A percentile compares a stretch with the other conserved stretches of the same genome.
phyloP scores from a whole-genome alignment of 2,797 vertebrate species.

The Microtus obscurus region DNA sequence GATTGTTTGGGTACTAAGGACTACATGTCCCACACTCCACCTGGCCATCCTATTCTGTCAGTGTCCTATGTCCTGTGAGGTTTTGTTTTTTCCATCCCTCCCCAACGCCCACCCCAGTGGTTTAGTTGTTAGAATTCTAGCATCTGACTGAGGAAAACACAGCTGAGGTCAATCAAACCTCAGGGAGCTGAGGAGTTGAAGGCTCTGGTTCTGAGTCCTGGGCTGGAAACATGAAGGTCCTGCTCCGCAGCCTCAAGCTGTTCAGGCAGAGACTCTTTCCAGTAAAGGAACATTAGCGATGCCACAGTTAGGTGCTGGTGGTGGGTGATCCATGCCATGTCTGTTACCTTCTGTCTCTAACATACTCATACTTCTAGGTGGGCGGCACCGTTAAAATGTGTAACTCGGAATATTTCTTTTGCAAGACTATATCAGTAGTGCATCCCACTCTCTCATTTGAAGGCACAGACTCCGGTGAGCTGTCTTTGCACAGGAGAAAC shows the following conservation, averaged over 20 bases:
- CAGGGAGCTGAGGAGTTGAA: background rate
- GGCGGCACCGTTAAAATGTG: background rate
- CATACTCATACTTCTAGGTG: background rate
- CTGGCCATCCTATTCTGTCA: background rate
- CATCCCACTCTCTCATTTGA: background rate
- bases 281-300: background rate
- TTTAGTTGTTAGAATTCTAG: background rate
- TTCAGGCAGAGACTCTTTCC: background rate
- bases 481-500: background rate
- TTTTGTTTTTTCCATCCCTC: background rate
- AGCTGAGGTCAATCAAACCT: background rate
- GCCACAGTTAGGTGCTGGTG: background rate
- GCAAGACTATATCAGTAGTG: background rate
- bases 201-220: background rate
- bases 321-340: too few relatives aligned
- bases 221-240: background rate
- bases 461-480: background rate
- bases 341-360: background rate
- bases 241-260: fast-evolving
- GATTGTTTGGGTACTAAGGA: background rate
- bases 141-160: background rate
- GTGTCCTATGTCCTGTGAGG: background rate
- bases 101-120: too few relatives aligned
- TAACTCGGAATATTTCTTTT: background rate
- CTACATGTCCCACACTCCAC: background rate